Percentiles rank a stretch among this genome's conserved stretches.
These are phyloP conservation scores for Drosophila acutilabella DNA, from an alignment of 2,888 invertebrate species.

Conservation along the genomic window DNA sequence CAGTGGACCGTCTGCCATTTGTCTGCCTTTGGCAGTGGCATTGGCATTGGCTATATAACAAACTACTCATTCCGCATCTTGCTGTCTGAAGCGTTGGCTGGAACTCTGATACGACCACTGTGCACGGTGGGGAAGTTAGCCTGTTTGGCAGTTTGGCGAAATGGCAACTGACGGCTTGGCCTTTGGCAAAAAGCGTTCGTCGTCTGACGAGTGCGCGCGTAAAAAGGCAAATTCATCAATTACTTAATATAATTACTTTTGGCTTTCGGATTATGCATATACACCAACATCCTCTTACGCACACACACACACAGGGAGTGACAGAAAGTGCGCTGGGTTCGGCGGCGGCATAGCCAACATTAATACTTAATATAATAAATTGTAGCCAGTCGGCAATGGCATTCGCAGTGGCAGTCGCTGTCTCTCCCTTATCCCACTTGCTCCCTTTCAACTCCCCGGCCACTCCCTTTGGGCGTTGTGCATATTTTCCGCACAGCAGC, in stretches of 20 bases:
- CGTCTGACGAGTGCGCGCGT: slow-evolving; percentile 61
- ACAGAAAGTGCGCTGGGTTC: slow-evolving; percentile 38
- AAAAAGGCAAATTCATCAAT: slow-evolving; percentile 82
- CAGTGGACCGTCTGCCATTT: slow-evolving; percentile 41
- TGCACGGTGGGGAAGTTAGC: not conserved
- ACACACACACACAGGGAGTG: not conserved
- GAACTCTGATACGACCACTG: slow-evolving; percentile 12
- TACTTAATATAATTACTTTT: slow-evolving; percentile 83
- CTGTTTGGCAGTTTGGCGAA: slow-evolving; percentile 10
- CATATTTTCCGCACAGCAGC: slow-evolving; percentile 43
- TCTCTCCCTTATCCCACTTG: slow-evolving; percentile 12
- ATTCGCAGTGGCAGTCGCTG: slow-evolving; percentile 46
- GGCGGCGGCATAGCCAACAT: slow-evolving; percentile 65
- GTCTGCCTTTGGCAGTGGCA: slow-evolving; percentile 43
- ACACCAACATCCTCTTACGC: slow-evolving; percentile 41
- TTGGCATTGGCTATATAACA: slow-evolving; percentile 41
- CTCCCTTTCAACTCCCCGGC: not conserved
- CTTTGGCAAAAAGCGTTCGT: slow-evolving; percentile 47
- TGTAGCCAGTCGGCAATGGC: slow-evolving; percentile 77
- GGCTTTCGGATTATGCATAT: slow-evolving; percentile 82
- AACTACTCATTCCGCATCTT: not conserved
- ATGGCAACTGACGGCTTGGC: slow-evolving; percentile 24
- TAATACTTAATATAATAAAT: slow-evolving; percentile 82
- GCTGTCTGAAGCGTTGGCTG: slow-evolving; percentile 41
- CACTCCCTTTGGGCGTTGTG: slow-evolving; percentile 11